phyloP scores from a whole-genome alignment of 1,140 invertebrate species.

The Antheraea pernyi region DNA sequence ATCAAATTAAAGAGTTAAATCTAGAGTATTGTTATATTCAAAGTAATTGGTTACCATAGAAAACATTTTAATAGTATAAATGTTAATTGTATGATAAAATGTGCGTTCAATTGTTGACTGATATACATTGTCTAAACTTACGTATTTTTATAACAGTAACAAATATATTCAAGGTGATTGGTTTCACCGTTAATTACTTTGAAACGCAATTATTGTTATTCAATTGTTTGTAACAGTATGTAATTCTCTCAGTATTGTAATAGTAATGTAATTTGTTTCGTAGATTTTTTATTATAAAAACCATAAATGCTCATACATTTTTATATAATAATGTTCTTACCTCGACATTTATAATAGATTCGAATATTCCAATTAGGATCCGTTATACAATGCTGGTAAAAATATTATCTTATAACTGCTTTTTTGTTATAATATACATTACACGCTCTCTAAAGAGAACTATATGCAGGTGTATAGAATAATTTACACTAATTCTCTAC shows the following conservation, averaged over 20 bases:
- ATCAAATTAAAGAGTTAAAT: no score
- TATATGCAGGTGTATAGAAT: no score
- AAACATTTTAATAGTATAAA: background rate
- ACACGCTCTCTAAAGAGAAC: no score
- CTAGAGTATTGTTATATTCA: no score
- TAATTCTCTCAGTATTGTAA: background rate
- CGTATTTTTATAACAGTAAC: background rate
- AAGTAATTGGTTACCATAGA: background rate
- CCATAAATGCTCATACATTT: background rate
- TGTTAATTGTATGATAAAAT: background rate
- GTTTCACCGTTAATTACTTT: background rate
- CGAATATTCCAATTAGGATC: no score
- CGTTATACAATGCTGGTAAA: no score
- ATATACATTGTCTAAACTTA: background rate
- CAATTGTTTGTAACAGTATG: background rate
- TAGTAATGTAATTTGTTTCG: background rate
- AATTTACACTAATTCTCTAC: no score
- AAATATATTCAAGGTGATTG: background rate
- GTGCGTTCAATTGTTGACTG: background rate
- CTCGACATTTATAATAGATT: no score
- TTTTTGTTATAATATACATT: no score
- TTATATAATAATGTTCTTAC: background rate
- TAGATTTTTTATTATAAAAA: background rate
- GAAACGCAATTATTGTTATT: background rate
- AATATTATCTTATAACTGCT: no score